Percentiles rank a stretch among this genome's conserved stretches.
Evolutionary conservation across 2,888 invertebrate species (phyloP).

Genomic region (Meliscaeva auricollis): DNA sequence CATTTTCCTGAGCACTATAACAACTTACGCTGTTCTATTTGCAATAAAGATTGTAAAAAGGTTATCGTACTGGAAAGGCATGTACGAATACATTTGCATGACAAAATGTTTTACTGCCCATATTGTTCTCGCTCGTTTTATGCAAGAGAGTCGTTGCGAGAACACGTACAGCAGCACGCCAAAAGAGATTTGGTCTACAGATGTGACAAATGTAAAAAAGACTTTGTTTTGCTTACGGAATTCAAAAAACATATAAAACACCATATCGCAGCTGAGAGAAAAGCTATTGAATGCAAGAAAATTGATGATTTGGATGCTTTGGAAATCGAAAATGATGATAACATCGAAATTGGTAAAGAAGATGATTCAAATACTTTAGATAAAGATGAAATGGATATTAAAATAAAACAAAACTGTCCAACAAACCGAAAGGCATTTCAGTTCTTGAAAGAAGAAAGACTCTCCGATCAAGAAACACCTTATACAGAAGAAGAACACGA

Average conservation of each 20-base stretch:
- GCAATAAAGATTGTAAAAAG: neutral
- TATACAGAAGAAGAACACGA: neutral
- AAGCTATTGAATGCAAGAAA: too few relatives aligned
- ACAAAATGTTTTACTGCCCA: neutral
- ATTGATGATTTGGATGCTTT: too few relatives aligned
- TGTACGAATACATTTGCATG: neutral
- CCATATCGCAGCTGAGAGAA: too few relatives aligned
- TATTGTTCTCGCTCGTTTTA: slow-evolving; percentile 1
- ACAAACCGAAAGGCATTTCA: too few relatives aligned
- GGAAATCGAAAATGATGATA: too few relatives aligned
- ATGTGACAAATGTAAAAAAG: neutral
- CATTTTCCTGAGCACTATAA: neutral
- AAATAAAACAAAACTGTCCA: too few relatives aligned
- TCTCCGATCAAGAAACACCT: neutral
- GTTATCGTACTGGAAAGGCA: neutral
- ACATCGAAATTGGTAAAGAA: neutral
- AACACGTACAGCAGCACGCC: neutral
- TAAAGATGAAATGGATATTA: neutral
- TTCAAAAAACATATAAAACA: too few relatives aligned
- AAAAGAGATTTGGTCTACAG: neutral
- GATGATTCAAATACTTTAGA: too few relatives aligned
- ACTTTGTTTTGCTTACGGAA: neutral
- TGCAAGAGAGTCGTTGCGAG: neutral
- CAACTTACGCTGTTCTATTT: neutral
- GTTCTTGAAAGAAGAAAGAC: neutral